These are phyloP conservation scores for Threskiornis aethiopicus DNA, from an alignment of 2,797 vertebrate species.

Conservation along the genomic window DNA sequence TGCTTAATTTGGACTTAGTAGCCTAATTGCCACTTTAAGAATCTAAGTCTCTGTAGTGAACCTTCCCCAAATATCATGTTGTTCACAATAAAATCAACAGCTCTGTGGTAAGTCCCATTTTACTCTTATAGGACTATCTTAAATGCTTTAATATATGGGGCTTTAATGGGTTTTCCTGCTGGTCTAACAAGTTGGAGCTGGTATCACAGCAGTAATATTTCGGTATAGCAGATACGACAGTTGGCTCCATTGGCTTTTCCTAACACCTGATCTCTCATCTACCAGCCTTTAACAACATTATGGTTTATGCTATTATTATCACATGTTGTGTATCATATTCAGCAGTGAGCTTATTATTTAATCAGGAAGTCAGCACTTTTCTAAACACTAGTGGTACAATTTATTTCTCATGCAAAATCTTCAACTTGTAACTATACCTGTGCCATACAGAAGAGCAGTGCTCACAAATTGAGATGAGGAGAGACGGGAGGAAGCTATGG, in stretches of 20 bases:
- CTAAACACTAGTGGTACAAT: neutral
- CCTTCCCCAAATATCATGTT: neutral
- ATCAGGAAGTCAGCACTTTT: neutral
- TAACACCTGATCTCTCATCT: neutral
- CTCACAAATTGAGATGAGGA: neutral
- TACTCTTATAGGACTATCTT: neutral
- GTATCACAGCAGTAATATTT: neutral
- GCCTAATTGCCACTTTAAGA: neutral
- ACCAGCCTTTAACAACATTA: slow-evolving; percentile 1
- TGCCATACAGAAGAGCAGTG: neutral
- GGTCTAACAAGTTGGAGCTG: neutral
- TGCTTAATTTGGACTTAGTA: neutral
- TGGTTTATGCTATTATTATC: slow-evolving; percentile 27
- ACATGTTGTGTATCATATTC: neutral
- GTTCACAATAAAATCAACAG: neutral
- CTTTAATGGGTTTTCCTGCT: neutral
- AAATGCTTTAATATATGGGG: neutral
- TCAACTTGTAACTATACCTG: neutral
- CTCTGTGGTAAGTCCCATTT: neutral
- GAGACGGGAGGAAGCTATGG: neutral
- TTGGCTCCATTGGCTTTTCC: neutral
- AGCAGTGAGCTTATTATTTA: neutral
- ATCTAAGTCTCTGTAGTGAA: neutral
- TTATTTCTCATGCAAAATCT: neutral
- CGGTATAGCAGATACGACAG: neutral